Evolutionary conservation across 2,888 invertebrate species (phyloP).

Genomic region (Dolichomitus sp.): DNA sequence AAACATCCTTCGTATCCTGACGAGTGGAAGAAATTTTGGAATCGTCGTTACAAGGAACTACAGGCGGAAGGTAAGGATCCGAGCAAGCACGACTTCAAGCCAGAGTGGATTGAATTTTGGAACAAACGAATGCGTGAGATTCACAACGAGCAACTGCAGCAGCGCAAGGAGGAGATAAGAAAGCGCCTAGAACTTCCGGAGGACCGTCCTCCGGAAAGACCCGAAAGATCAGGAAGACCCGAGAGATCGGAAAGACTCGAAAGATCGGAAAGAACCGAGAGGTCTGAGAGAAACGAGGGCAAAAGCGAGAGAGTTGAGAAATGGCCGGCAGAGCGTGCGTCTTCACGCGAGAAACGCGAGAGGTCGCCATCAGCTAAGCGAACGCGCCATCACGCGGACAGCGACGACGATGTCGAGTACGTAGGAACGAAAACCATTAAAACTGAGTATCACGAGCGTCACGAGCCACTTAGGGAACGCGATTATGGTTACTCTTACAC

Average conservation of each 20-base stretch:
- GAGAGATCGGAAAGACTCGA: slow-evolving; percentile 44
- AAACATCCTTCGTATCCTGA: slow-evolving; percentile 95
- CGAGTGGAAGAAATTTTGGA: slow-evolving; percentile 97
- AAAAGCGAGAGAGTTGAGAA: slow-evolving; percentile 38
- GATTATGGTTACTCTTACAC: slow-evolving; percentile 69
- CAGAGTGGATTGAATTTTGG: slow-evolving; percentile 96
- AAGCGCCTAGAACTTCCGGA: slow-evolving; percentile 88
- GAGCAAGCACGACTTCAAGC: slow-evolving; percentile 94
- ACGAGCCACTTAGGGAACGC: slow-evolving; percentile 70
- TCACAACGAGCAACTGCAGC: slow-evolving; percentile 90
- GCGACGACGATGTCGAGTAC: slow-evolving; percentile 85
- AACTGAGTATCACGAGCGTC: slow-evolving; percentile 79
- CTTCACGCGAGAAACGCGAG: slow-evolving; percentile 70
- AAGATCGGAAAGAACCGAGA: slow-evolving; percentile 10
- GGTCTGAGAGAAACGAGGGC: slow-evolving; percentile 9
- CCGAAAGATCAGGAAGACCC: slow-evolving; percentile 68
- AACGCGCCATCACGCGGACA: slow-evolving; percentile 75
- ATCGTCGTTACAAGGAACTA: slow-evolving; percentile 93
- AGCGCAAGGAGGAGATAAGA: slow-evolving; percentile 90
- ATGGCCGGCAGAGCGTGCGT: slow-evolving; percentile 39
- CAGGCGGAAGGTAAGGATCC: slow-evolving; percentile 92
- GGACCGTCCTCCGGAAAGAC: slow-evolving; percentile 81
- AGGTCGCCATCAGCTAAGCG: slow-evolving; percentile 71
- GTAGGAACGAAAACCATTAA: slow-evolving; percentile 80
- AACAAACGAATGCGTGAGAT: slow-evolving; percentile 93